phyloP scores from a whole-genome alignment of 2,113 vertebrate species.

The Petaurus breviceps region DNA sequence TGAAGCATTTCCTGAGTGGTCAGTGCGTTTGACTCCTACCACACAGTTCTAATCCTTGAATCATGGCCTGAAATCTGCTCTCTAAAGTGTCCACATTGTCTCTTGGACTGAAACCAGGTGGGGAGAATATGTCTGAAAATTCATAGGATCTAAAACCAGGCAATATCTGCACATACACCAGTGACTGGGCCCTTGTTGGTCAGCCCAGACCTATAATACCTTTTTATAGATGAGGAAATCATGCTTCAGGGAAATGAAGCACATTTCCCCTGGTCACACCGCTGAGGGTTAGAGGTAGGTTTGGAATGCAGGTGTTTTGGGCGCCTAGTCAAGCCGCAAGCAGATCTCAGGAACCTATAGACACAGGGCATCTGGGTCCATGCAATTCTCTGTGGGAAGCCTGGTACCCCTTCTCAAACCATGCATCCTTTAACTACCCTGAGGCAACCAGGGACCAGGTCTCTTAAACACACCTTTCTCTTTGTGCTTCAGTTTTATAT shows the following conservation, averaged over 20 bases:
- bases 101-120: not conserved
- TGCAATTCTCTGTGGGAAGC: not conserved
- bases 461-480: not conserved
- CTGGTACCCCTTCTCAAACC: not conserved
- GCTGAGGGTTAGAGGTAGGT: not conserved
- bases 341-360: not conserved
- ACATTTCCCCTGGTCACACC: not conserved
- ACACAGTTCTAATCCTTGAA: not conserved
- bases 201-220: not conserved
- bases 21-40: not conserved
- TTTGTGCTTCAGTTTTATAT: not conserved
- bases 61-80: not conserved
- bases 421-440: not conserved
- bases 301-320: not conserved
- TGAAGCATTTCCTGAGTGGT: not conserved
- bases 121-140: not conserved
- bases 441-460: not conserved
- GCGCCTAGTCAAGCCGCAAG: not conserved
- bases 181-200: not conserved
- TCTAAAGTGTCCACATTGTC: not conserved
- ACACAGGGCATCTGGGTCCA: not conserved
- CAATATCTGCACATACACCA: not conserved
- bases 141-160: not conserved
- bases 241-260: not conserved
- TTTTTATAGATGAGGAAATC: not conserved